Evolutionary conservation across 2,113 vertebrate genomes (phyloP).

Genomic region (Zosterops hypoxanthus): DNA sequence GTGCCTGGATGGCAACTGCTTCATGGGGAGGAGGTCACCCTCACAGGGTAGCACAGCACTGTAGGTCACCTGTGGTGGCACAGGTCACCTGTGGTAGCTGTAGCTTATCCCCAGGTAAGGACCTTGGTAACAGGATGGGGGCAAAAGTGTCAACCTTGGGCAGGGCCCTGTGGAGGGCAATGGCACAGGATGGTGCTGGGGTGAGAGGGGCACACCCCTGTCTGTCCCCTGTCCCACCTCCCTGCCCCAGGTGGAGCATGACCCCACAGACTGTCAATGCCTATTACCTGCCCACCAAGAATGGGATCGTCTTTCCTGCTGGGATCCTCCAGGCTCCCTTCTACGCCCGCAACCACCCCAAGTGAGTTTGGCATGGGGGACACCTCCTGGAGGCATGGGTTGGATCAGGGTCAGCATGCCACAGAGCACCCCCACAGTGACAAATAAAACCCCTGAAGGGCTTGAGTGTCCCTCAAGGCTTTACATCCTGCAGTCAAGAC

Average conservation of each 20-base stretch:
- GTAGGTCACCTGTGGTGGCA: neutral
- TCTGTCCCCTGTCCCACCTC: neutral
- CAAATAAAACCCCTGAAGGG: neutral
- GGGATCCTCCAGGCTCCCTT: slow-evolving; percentile 98
- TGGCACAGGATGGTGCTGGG: neutral
- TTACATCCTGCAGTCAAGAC: neutral
- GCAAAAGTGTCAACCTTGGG: neutral
- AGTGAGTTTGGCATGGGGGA: slow-evolving; percentile 74
- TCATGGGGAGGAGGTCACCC: neutral
- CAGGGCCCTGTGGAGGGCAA: neutral
- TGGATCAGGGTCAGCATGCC: neutral
- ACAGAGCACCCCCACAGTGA: neutral
- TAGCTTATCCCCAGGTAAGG: neutral
- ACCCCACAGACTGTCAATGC: slow-evolving; percentile 97
- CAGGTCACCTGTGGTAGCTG: neutral
- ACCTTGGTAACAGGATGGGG: neutral
- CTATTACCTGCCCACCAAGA: slow-evolving; percentile 98
- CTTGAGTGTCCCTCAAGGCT: neutral
- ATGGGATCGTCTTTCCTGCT: slow-evolving; percentile 95
- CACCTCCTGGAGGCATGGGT: accelerated
- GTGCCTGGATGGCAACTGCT: neutral
- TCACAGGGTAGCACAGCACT: neutral
- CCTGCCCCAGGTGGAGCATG: slow-evolving; percentile 92
- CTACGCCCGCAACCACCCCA: slow-evolving; percentile 92
- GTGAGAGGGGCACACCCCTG: neutral